These are phyloP conservation scores for Lacerta bilineata DNA, from an alignment of 2,797 vertebrate genomes.

Conservation along the genomic window DNA sequence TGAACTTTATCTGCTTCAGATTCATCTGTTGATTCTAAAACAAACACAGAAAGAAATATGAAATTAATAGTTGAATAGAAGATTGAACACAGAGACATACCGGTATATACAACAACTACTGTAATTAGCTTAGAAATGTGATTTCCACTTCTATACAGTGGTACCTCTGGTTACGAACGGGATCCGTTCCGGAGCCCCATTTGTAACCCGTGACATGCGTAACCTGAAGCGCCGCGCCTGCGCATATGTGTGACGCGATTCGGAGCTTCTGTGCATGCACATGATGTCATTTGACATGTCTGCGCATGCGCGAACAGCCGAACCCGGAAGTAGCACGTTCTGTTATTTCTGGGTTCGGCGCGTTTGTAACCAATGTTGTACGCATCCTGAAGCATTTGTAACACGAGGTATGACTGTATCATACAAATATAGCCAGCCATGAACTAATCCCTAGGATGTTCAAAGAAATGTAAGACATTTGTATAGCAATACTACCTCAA, in stretches of 20 bases:
- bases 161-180: too few species aligned
- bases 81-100: accelerated
- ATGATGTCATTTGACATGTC: too few species aligned
- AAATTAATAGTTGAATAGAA: slow-evolving; percentile 24
- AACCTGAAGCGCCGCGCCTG: too few species aligned
- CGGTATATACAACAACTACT: accelerated
- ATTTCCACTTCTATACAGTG: background rate
- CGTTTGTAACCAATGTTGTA: too few species aligned
- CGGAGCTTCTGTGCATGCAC: too few species aligned
- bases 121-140: background rate
- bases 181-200: too few species aligned
- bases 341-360: too few species aligned
- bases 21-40: slow-evolving; percentile 96
- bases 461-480: background rate
- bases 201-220: too few species aligned
- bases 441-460: background rate
- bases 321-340: too few species aligned
- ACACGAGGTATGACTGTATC: background rate
- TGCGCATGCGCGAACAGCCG: too few species aligned
- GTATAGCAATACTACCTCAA: background rate
- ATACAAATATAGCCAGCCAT: background rate
- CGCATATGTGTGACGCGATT: too few species aligned
- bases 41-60: slow-evolving; percentile 35
- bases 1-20: slow-evolving; percentile 98
- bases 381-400: too few species aligned